These are phyloP conservation scores for Glaucidium brasilianum DNA, from an alignment of 2,113 vertebrate species.

Conservation along the genomic window DNA sequence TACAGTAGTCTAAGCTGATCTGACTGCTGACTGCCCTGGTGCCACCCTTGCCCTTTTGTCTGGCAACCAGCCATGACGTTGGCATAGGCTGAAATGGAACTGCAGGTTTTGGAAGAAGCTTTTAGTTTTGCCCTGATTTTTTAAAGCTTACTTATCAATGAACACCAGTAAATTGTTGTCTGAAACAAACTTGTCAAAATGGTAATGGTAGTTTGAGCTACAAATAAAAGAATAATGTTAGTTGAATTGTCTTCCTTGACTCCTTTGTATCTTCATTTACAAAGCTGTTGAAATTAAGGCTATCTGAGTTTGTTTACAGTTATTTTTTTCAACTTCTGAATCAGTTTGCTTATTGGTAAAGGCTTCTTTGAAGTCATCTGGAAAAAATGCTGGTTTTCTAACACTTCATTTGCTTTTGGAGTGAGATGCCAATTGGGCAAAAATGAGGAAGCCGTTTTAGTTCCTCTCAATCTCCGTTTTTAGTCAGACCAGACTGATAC, in stretches of 20 bases:
- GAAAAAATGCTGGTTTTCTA: background rate
- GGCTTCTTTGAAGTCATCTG: background rate
- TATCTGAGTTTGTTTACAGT: background rate
- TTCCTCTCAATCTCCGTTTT: background rate
- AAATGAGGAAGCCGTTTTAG: background rate
- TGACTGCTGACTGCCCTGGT: background rate
- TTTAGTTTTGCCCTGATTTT: background rate
- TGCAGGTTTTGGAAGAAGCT: background rate
- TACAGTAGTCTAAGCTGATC: background rate
- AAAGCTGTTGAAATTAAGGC: background rate
- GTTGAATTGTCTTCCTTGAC: background rate
- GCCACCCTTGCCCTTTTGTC: background rate
- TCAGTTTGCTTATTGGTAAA: background rate
- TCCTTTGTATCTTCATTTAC: background rate
- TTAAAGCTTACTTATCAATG: background rate
- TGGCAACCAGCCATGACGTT: background rate
- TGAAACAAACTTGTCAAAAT: background rate
- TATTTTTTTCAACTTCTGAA: background rate
- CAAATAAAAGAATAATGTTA: background rate
- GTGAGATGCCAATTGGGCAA: background rate
- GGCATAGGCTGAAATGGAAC: background rate
- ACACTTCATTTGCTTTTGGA: background rate
- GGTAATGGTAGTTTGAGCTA: background rate
- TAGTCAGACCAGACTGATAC: accelerated
- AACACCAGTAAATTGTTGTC: background rate